These are phyloP conservation scores for Takifugu ocellatus DNA, from an alignment of 2,797 vertebrate genomes.

Conservation along the genomic window DNA sequence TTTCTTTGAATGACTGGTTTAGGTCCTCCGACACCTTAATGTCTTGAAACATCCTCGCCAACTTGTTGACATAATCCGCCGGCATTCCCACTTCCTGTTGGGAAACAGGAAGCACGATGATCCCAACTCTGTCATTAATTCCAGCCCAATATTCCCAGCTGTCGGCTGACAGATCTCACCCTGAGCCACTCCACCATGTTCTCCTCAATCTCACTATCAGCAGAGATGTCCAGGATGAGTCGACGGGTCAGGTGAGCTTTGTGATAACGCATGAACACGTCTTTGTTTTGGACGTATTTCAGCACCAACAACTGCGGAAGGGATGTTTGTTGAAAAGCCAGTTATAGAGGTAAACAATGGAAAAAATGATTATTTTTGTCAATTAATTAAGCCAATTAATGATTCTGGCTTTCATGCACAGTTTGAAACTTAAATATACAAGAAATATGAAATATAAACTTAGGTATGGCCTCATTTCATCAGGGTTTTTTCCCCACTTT, in stretches of 20 bases:
- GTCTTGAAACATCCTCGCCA: constrained; percentile 98
- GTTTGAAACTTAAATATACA: too few species aligned
- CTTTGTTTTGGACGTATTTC: constrained; percentile 99
- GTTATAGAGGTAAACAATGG: too few species aligned
- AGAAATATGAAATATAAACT: too few species aligned
- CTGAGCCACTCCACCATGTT: constrained; percentile 99
- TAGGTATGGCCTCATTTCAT: too few species aligned
- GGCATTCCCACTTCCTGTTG: constrained; percentile 98
- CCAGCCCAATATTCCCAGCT: too few species aligned
- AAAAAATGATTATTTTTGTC: too few species aligned
- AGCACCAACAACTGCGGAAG: constrained; percentile 87
- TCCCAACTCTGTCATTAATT: not conserved
- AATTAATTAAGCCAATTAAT: too few species aligned
- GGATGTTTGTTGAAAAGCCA: not conserved
- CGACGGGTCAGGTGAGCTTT: constrained; percentile 97
- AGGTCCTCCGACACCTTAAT: constrained; percentile 99
- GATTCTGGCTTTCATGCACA: too few species aligned
- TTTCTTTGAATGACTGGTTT: constrained; percentile 98
- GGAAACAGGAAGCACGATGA: not conserved
- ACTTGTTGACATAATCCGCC: constrained; percentile 97
- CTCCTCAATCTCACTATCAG: constrained; percentile 98
- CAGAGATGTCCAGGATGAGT: constrained; percentile 97
- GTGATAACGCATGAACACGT: constrained; percentile 98
- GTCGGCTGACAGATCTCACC: constrained; percentile 71
- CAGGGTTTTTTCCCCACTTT: too few species aligned